Evolutionary conservation across 2,797 vertebrate genomes (phyloP).

Genomic region (Scyliorhinus canicula): DNA sequence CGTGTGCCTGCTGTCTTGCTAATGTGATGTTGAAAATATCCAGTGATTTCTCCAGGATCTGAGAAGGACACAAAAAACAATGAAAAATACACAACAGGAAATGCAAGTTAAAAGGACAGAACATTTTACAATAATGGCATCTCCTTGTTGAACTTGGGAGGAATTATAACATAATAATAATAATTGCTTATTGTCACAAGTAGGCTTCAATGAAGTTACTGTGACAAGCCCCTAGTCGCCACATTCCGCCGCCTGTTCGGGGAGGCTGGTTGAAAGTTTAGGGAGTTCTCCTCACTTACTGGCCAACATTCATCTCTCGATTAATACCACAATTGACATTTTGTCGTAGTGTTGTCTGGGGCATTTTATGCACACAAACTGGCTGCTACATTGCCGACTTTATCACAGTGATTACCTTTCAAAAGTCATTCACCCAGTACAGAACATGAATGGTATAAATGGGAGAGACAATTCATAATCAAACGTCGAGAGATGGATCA

Average conservation of each 20-base stretch:
- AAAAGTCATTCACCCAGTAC: too few species aligned
- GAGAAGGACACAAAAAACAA: slow-evolving; percentile 28
- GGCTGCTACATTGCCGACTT: neutral
- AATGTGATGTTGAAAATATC: slow-evolving; percentile 88
- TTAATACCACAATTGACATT: neutral
- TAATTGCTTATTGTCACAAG: too few species aligned
- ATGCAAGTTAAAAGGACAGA: neutral
- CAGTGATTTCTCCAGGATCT: slow-evolving; percentile 82
- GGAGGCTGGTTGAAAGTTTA: too few species aligned
- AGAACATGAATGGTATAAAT: too few species aligned
- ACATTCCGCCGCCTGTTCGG: too few species aligned
- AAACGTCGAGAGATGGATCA: too few species aligned
- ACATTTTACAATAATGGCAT: neutral
- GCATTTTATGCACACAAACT: neutral
- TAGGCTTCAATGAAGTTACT: too few species aligned
- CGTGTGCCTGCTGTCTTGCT: slow-evolving; percentile 84
- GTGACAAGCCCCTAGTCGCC: too few species aligned
- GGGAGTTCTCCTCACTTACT: neutral
- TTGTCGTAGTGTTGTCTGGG: neutral
- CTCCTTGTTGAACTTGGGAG: neutral
- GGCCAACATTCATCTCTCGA: neutral
- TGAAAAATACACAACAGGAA: neutral
- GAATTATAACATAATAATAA: too few species aligned
- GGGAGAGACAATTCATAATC: too few species aligned
- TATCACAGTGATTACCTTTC: neutral